Evolutionary conservation across 2,113 vertebrate species (phyloP), one percentile per base, ranked within the genome.

Genomic region (Hippotragus niger): DNA sequence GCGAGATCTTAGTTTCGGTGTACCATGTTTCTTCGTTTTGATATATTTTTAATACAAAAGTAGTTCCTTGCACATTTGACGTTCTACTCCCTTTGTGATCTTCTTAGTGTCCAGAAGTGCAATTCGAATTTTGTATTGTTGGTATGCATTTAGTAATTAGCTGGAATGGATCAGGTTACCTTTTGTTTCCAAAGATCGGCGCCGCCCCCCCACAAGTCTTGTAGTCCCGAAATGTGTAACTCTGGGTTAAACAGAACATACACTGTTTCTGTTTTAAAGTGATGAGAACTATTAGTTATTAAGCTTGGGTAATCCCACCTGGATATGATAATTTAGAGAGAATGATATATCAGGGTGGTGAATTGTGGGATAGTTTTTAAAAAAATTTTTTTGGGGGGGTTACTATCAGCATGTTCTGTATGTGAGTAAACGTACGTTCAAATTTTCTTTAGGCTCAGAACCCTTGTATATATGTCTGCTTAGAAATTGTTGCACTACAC

Each of bases 121-220:
- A 94, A 8, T 96, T 97, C 12, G 52, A 53, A 88, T 97, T 92
- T 85, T 94, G 76, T 96, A n/a, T 97, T 90, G 76, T 96, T 33
- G 86, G 82, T 60, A 74, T 94, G 82, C 67, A 71, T 95, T 96
- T 96, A 92, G 62, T 96, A 94, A 92, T 97, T 96, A 97, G 62
- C 88, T 86, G 19, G 13, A 58, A 52, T 85, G 87, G 55, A 92
- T 97, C 93, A 67, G 52, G 87, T 87, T 95, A 78, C 89, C 89
- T 97, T 97, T 98, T 93, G 93, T 97, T 97, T 95, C 83, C 55
- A 71, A 88, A 96, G 83, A 85, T 33, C 78, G 21, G 45, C 40
- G 10, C 67, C 10, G 40, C 25, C 14, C 40, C 11, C 67, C 29
- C 8, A 27, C 14, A 7, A 86, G 74, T 82, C 76, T 95, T 91